Base-by-base conservation (phyloP, 2,797 vertebrate genomes). In the Cynodonichthys magdalenae region DNA sequence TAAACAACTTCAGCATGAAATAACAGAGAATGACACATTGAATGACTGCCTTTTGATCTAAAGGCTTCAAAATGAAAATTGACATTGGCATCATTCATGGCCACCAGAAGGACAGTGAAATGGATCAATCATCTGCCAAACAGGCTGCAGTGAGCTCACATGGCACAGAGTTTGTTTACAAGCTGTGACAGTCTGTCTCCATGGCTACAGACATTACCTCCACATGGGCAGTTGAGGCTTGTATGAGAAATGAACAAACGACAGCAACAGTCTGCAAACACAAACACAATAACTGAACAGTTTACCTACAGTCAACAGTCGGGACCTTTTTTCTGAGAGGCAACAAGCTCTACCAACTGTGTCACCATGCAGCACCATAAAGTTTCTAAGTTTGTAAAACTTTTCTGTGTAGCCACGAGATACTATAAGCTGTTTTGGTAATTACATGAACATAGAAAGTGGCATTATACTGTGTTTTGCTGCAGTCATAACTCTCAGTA, bases 161-260 rank as follows among this genome's bases (percentile, higher is more conserved):
- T 3, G 36, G 66, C 42, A 63, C 53, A 53, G 18, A 20, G 55
- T 66, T 59, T 67, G 72, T 80, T 74, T 80, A 77, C 57, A 59
- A 47, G 52, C 62, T 5, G 4, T 39, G 54, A 76, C 69, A 67
- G 63, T 51, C 61, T 50, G 67, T 82, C 20, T 61, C 76, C 69
- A 78, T 83, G 74, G 64, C 60, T 51, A 62, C 79, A 73, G 71
- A 71, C 60, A 77, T 64, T 62, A 75, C 46, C 53, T 73, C 55
- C 58, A 72, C 11, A 31, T 39, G 49, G 39, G 50, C 29, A 44
- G 63, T 41, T 11, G 15, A 7, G 28, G 42, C 57, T 71, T 62
- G n/a, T 63, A 29, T 65, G 47, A 67, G 53, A 73, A 77, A 73
- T 11, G 50, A 29, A 61, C 34, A 60, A 51, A 34, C 12, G n/a